A percentile compares a stretch with the other conserved stretches of the same genome.
These are phyloP conservation scores for Thelohanellus kitauei DNA, from an alignment of 30 jellyfish, hydroid and myxozoan genomes.

Conservation along the genomic window DNA sequence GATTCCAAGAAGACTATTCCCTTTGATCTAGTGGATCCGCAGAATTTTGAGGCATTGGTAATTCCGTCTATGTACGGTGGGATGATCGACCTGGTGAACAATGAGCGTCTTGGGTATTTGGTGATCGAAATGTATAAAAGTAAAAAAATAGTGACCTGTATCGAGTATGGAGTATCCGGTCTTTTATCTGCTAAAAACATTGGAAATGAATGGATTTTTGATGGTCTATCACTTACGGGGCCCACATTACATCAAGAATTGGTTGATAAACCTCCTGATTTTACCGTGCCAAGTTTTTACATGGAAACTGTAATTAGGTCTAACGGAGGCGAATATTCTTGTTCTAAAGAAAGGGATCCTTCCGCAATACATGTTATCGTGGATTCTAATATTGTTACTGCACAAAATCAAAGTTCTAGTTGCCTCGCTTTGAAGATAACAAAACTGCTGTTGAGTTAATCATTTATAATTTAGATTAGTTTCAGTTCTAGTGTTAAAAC, in stretches of 20 bases:
- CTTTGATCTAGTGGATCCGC: neutral
- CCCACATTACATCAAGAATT: neutral
- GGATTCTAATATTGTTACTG: neutral
- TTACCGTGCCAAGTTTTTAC: neutral
- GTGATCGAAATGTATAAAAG: neutral
- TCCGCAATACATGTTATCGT: neutral
- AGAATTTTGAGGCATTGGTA: neutral
- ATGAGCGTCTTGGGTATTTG: neutral
- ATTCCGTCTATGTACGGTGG: neutral
- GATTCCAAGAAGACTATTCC: no score
- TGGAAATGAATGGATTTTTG: neutral
- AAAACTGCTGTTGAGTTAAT: no score
- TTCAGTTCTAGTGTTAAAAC: no score
- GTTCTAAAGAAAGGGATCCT: neutral
- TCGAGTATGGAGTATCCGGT: neutral
- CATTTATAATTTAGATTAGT: no score
- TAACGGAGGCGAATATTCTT: neutral
- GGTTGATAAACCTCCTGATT: no score
- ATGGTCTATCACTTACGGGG: neutral
- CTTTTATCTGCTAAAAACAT: neutral
- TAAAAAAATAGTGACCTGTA: no score
- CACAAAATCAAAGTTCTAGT: neutral
- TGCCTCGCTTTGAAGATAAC: no score
- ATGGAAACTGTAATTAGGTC: neutral
- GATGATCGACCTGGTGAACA: neutral